Percentiles rank a stretch among this genome's conserved stretches.
These are phyloP conservation scores for Catagonus wagneri DNA, from an alignment of 2,113 vertebrate species.

Conservation along the genomic window DNA sequence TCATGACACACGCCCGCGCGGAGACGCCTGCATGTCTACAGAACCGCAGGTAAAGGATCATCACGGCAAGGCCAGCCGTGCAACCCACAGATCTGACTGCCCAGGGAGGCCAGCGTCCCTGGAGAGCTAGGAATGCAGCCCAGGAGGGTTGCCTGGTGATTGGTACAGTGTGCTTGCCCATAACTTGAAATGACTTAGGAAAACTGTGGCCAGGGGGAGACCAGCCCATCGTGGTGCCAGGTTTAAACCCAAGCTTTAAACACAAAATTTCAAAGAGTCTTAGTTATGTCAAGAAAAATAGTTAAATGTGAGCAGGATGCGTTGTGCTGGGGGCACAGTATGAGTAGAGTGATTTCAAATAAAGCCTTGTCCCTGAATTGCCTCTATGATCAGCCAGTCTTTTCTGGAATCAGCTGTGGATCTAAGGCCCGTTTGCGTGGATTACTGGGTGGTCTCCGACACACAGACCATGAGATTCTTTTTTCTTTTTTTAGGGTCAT, in stretches of 20 bases:
- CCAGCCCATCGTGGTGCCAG: neutral
- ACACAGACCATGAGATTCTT: neutral
- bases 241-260: neutral
- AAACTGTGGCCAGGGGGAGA: neutral
- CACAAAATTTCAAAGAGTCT: neutral
- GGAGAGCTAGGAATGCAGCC: neutral
- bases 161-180: neutral
- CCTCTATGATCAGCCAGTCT: neutral
- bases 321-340: neutral
- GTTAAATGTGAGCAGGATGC: neutral
- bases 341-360: neutral
- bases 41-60: too few relatives aligned
- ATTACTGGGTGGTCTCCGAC: neutral
- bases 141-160: neutral
- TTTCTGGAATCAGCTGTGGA: neutral
- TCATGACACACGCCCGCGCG: slow-evolving; percentile 59
- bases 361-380: neutral
- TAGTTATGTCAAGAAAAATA: neutral
- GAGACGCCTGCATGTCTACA: neutral
- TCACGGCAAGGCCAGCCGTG: neutral
- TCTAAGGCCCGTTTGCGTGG: neutral
- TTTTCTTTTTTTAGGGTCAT: too few relatives aligned
- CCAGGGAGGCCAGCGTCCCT: neutral
- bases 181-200: slow-evolving; percentile 18
- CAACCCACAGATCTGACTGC: neutral